Evolutionary conservation across 2,797 vertebrate genomes (phyloP), one percentile per base, ranked within the genome.

Genomic region (Furcifer pardalis): DNA sequence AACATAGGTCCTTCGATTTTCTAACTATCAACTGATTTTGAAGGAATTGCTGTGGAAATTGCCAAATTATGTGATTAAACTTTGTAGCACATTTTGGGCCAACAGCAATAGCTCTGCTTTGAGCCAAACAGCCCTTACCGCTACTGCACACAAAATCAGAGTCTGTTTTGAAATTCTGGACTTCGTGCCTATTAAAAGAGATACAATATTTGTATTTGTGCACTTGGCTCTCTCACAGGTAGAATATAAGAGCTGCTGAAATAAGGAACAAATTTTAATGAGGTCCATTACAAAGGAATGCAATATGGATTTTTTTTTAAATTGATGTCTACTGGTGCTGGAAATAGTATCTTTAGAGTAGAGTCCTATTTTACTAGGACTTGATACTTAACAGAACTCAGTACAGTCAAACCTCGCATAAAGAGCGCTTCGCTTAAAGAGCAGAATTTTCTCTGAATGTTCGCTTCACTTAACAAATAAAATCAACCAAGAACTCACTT

Each of bases 331-430:
- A 30, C 44, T 21, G 32, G 13, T 17, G 1, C 71, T 0, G 21
- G 74, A 27, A 86, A 84, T 82, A 88, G 82, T 32, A 78, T 73
- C 66, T 30, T 60, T 77, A 68, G 77, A 73, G 71, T 0, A 75
- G 65, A 44, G 17, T 0, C 78, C 5, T 2, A 78, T 71, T 0
- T 4, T 44, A 63, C 75, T 77, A 4, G 10, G 0, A 21, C 17
- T 12, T n/a, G 66, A n/a, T n/a, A n/a, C n/a, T n/a, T n/a, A n/a
- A n/a, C n/a, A n/a, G n/a, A n/a, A n/a, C n/a, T n/a, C n/a, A n/a
- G n/a, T n/a, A n/a, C n/a, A n/a, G n/a, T n/a, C n/a, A n/a, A n/a
- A n/a, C n/a, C n/a, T n/a, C n/a, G n/a, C n/a, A n/a, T n/a, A n/a
- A n/a, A n/a, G n/a, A n/a, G n/a, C n/a, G n/a, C n/a, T n/a, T n/a